These are phyloP conservation scores for Nezara viridula DNA, from an alignment of 2,888 invertebrate genomes.

Conservation along the genomic window DNA sequence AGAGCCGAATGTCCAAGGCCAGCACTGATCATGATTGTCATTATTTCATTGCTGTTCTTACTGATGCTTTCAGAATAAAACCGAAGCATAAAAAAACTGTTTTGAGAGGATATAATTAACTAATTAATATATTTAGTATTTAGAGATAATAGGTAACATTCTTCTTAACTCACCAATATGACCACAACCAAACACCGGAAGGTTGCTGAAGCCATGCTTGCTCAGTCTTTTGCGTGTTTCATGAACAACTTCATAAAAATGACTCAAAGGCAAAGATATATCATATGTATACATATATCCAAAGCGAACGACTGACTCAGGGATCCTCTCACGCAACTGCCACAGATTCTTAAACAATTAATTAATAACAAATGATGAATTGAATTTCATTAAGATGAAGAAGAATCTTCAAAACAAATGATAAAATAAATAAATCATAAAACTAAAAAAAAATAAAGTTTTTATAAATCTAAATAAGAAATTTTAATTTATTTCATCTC, in stretches of 20 bases:
- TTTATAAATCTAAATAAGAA: too few relatives aligned
- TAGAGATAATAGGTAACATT: neutral
- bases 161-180: conserved; percentile 81
- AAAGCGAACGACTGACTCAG: conserved; percentile 81
- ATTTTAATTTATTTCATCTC: too few relatives aligned
- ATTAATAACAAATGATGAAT: neutral
- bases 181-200: conserved; percentile 88
- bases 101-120: neutral
- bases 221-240: conserved; percentile 78
- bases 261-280: conserved; percentile 85
- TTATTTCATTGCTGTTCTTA: neutral
- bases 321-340: conserved; percentile 88
- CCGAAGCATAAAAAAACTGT: neutral
- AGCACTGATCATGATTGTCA: too few relatives aligned
- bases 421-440: neutral
- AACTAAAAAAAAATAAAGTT: too few relatives aligned
- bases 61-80: neutral
- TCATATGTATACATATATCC: conserved; percentile 97
- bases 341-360: conserved; percentile 78
- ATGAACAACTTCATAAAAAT: conserved; percentile 89
- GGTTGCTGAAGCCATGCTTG: conserved; percentile 73
- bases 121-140: neutral
- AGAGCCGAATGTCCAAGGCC: too few relatives aligned
- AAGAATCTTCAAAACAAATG: neutral
- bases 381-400: neutral